Evolutionary conservation across 2,888 invertebrate genomes (phyloP).

Genomic region (Tipula lateralis): DNA sequence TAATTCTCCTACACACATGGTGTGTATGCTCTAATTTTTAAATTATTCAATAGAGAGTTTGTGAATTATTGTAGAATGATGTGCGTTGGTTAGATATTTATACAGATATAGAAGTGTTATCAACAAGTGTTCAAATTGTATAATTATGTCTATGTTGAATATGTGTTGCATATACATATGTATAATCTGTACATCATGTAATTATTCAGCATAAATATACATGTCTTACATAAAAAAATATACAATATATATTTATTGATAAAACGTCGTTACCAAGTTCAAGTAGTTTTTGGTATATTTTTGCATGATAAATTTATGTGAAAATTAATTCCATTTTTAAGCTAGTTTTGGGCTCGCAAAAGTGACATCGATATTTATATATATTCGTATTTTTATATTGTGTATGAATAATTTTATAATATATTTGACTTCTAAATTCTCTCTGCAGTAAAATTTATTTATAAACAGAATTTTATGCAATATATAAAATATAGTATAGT

Average conservation of each 20-base stretch:
- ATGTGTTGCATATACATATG: background rate
- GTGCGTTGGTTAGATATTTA: background rate
- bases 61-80: background rate
- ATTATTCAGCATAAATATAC: constrained; percentile 2
- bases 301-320: background rate
- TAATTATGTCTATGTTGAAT: background rate
- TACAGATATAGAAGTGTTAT: background rate
- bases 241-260: background rate
- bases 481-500: too few species aligned
- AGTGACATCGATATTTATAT: background rate
- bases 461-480: background rate
- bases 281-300: background rate
- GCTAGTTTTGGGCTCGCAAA: background rate
- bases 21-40: background rate
- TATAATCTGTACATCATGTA: background rate
- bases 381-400: background rate
- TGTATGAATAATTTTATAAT: background rate
- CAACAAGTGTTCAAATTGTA: background rate
- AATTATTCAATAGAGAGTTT: background rate
- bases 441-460: background rate
- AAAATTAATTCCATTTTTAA: background rate
- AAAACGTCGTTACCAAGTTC: background rate
- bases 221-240: background rate
- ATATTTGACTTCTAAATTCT: background rate
- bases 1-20: background rate